Percentiles rank a stretch among this genome's conserved stretches.
Conservation (phyloP, 2,888 invertebrate species). For the Cephus pulcher region DNA sequence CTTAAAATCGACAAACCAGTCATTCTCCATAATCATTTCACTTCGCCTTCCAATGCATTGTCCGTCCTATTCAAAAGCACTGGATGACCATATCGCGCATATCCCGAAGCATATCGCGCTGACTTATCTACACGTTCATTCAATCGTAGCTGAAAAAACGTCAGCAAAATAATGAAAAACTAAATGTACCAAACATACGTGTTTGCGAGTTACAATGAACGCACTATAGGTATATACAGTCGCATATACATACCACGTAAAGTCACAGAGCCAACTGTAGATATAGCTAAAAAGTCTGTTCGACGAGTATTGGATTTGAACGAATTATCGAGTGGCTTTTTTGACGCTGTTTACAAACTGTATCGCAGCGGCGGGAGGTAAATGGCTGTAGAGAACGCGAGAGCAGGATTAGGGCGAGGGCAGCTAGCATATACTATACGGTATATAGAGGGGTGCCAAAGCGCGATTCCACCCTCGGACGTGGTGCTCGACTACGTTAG, state of each 20-base stretch:
- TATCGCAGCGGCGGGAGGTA: slow-evolving; percentile 37
- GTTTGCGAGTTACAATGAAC: background rate
- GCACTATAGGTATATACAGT: too few relatives aligned
- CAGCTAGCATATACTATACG: slow-evolving; percentile 12
- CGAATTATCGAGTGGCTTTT: slow-evolving; percentile 51
- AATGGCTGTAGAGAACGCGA: slow-evolving; percentile 19
- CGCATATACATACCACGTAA: background rate
- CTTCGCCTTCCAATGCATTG: background rate
- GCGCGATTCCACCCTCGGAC: slow-evolving; percentile 31
- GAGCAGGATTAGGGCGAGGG: slow-evolving; percentile 25
- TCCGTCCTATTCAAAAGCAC: background rate
- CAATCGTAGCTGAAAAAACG: background rate
- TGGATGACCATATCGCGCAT: too few relatives aligned
- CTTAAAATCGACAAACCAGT: background rate
- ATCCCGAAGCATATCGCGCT: background rate
- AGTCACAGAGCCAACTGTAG: background rate
- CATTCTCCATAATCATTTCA: background rate
- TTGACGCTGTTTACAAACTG: slow-evolving; percentile 57
- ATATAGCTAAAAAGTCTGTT: background rate
- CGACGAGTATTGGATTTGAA: background rate
- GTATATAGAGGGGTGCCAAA: slow-evolving; percentile 28
- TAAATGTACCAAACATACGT: background rate
- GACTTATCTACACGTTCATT: background rate
- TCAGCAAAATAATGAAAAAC: background rate
- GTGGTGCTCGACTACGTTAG: background rate